Base-by-base conservation (phyloP, 2,113 vertebrate genomes). In the Callipepla californica region DNA sequence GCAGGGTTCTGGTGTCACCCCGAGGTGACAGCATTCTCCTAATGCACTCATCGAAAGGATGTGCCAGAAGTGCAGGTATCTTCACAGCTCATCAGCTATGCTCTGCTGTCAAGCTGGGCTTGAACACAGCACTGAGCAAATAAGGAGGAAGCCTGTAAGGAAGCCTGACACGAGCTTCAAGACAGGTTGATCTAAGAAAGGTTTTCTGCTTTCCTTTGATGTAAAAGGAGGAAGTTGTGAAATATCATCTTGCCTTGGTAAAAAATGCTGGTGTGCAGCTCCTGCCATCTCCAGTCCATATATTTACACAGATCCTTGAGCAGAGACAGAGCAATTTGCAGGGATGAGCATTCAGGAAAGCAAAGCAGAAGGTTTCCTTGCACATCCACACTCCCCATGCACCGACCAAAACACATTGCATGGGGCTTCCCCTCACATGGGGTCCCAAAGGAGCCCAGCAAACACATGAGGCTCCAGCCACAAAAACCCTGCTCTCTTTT, bases 221-320 rank as follows among this genome's bases (percentile, higher is more conserved):
- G 76, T 58, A 80, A 68, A 68, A 79, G 55, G 12, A 59, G 32
- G 36, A 87, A 90, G 20, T 65, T 23, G 40, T 93, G 88, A 95
- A 96, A 85, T 73, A 69, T 3, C 76, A 76, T 73, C 62, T 82
- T 89, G 50, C 38, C 70, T 50, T 34, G 14, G 34, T 57, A 44
- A 23, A 85, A 79, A 65, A 85, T 6, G 22, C 75, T 45, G 48
- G 36, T 58, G 47, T 94, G 72, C 75, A 74, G 80, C 67, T 88
- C 44, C 72, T 88, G 85, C 50, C 48, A 44, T 73, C 79, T 83
- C 26, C 44, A 62, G 76, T 59, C 68, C 61, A 70, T 94, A 92
- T 92, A 90, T 96, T 94, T 70, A 70, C 80, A 45, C 51, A 78
- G 68, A 77, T 80, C 95, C 94, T 94, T 93, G 94, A 95, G 44